Evolutionary conservation across 2,113 vertebrate species (phyloP), one percentile per base, ranked within the genome.

Genomic region (Gymnorhina tibicen): DNA sequence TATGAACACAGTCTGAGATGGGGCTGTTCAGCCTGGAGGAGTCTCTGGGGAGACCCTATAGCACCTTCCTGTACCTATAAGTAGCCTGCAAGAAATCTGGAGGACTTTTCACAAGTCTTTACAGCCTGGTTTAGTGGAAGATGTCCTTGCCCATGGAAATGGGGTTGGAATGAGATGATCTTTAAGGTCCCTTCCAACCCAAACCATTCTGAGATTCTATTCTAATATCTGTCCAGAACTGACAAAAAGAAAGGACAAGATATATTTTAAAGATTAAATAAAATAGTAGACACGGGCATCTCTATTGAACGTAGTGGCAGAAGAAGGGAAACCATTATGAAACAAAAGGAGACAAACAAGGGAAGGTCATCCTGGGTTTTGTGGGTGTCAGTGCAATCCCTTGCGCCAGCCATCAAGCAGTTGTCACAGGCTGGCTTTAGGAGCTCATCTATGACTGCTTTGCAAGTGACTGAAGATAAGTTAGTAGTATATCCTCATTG

Each of bases 171-270:
- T 0, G 0, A 47, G 26, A 41, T 35, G 3, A 62, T 27, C 8
- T 41, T 62, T 47, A 68, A 18, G 0, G 0, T 32, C 6, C 3
- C 21, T 60, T 60, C 41, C 55, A 55, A 35, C 11, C 8, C 21
- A 69, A 68, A 55, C 21, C 9, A 13, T 42, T 62, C 28, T 55
- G 17, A 49, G 30, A 55, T 55, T 49, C 35, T 13, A 23, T 55
- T 22, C 21, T 32, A 63, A 6, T 26, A 63, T 13, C 10, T 21
- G 12, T 81, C 53, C 18, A 73, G 52, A 81, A 69, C 4, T 85
- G 67, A 58, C 28, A 81, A 89, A 75, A 6, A 23, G 23, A 74
- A 68, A 89, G 33, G 19, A 92, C 39, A 74, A 94, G 80, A 85
- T 20, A 5, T 20, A 28, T 60, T 66, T 91, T 53, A 79, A 93